A percentile compares a stretch with the other conserved stretches of the same genome.
Conservation (phyloP, 2,797 vertebrate genomes). For the Acanthornis magna region DNA sequence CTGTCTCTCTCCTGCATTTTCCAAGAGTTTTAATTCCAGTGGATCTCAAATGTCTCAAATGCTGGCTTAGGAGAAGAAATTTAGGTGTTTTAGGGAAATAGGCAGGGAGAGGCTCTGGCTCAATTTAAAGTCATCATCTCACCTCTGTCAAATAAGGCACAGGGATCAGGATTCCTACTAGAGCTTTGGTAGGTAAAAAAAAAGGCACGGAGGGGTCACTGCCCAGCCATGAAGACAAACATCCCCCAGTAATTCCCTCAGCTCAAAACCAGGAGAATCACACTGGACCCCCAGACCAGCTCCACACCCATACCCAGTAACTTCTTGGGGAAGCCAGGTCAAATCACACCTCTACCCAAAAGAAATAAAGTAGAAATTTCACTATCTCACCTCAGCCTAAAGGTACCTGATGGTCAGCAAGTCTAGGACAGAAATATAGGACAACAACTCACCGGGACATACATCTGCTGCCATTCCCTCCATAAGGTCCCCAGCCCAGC, state of each 20-base stretch:
- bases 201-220: background rate
- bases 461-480: background rate
- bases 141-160: background rate
- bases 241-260: background rate
- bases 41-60: background rate
- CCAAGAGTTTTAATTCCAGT: background rate
- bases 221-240: background rate
- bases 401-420: background rate
- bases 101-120: background rate
- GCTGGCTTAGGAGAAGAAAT: background rate
- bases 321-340: background rate
- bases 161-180: background rate
- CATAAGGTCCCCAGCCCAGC: background rate
- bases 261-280: background rate
- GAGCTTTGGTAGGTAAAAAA: background rate
- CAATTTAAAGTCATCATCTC: background rate
- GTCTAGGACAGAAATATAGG: background rate
- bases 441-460: background rate
- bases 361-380: background rate
- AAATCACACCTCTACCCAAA: background rate
- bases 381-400: background rate
- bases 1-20: background rate
- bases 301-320: background rate
- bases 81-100: background rate
- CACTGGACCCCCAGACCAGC: background rate